These are phyloP conservation scores for Nothoprocta perdicaria DNA, from an alignment of 2,113 vertebrate genomes.

Conservation along the genomic window DNA sequence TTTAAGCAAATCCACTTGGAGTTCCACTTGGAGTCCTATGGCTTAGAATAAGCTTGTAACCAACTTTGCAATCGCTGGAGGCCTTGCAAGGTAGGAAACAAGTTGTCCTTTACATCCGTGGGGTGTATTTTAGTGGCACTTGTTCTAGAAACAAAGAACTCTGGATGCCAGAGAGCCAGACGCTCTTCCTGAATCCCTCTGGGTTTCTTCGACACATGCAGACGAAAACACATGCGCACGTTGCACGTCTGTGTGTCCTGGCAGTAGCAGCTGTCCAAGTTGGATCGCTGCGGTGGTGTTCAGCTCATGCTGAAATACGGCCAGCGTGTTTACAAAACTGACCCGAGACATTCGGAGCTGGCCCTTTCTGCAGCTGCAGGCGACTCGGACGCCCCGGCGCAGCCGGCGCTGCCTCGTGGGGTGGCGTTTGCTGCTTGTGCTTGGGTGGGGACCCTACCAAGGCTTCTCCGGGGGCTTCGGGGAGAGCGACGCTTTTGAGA, in stretches of 20 bases:
- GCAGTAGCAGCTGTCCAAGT: slow-evolving; percentile 37
- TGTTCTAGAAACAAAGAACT: background rate
- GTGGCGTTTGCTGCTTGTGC: background rate
- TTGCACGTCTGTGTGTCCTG: background rate
- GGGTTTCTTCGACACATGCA: background rate
- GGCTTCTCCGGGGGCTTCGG: background rate
- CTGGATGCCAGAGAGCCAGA: background rate
- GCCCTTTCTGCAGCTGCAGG: slow-evolving; percentile 45
- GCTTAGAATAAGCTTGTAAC: background rate
- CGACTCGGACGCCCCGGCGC: background rate
- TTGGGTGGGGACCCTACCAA: background rate
- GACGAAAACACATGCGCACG: slow-evolving; percentile 10
- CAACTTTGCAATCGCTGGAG: background rate
- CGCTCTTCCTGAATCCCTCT: background rate
- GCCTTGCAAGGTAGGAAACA: background rate
- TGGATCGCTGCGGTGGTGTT: slow-evolving; percentile 35
- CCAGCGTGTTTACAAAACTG: slow-evolving; percentile 50
- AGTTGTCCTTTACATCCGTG: background rate
- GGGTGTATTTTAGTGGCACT: background rate
- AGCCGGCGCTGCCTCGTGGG: background rate
- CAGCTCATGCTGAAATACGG: slow-evolving; percentile 28
- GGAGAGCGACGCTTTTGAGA: background rate
- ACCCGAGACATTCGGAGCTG: background rate
- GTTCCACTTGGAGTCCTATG: background rate
- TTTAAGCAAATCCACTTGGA: background rate